Base-by-base conservation (phyloP, 2,888 invertebrate species). In the Phalangium opilio region DNA sequence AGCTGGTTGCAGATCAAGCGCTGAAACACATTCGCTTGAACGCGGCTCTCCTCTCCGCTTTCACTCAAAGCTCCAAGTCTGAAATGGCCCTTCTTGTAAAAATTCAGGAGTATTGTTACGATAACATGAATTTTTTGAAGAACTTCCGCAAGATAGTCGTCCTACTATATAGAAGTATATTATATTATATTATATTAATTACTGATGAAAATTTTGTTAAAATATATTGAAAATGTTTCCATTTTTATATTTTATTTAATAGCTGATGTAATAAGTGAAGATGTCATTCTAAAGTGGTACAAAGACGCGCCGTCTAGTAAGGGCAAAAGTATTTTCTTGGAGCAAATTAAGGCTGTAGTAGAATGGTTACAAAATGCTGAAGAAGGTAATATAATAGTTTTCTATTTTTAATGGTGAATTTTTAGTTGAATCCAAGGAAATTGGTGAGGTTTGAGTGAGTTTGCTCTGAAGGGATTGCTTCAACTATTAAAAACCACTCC, bases 51-150 rank as follows among this genome's bases (percentile, higher is more conserved):
- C 76, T 95, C 64, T 81, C 80, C 55, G 83, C 86, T 27, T 89
- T 93, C 62, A 81, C 87, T 59, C 79, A 80, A 63, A 79, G 80
- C 54, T 81, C 82, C 55, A 82, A 82, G 62, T 81, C 90, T 41
- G 89, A 95, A 70, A 74, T 89, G 61, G 81, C 82, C 50, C 76
- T 95, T 57, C 76, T 95, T 63, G 74, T 84, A 57, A 87, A 89
- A 71, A 84, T 93, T 60, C 95, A 95, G 70, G 93, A 95, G 66
- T 95, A 84, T 70, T 95, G 93, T 71, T 95, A 95, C 69, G 91
- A 91, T 67, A 93, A 95, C 74, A 93, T 93, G 91, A 87, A 84
- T 68, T 95, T 95, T 70, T 89, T 95, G 87, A 87, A 89, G 67
- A 87, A 87, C 68, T 95, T 95, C 78, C 87, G 87, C 68, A 93